These are phyloP conservation scores for Tetrao urogallus DNA, from an alignment of 2,113 vertebrate species.

Conservation along the genomic window DNA sequence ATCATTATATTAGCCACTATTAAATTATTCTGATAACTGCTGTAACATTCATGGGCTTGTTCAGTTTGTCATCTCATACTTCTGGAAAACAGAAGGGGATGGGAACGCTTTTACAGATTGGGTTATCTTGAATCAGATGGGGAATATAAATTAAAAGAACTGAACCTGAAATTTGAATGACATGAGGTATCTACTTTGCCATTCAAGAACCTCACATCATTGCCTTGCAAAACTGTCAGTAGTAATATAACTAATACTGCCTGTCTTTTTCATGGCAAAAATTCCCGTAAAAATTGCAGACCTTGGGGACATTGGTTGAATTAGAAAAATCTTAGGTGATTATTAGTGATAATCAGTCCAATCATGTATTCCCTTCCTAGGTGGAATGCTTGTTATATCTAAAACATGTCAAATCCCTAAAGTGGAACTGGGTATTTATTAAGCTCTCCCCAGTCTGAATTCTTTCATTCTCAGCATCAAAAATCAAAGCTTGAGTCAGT, in stretches of 20 bases:
- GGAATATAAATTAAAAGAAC: background rate
- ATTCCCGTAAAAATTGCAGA: background rate
- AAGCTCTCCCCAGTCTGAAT: background rate
- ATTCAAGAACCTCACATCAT: background rate
- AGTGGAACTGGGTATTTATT: background rate
- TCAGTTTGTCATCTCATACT: background rate
- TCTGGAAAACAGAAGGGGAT: background rate
- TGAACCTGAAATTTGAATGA: background rate
- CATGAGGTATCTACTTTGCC: background rate
- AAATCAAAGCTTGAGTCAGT: background rate
- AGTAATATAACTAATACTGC: background rate
- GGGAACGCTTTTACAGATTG: background rate
- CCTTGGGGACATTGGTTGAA: background rate
- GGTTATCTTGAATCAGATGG: background rate
- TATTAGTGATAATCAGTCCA: background rate
- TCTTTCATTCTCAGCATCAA: background rate
- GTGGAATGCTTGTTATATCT: background rate
- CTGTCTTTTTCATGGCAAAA: background rate
- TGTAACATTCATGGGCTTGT: background rate
- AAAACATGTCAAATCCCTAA: background rate
- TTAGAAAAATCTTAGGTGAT: background rate
- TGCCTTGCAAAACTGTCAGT: background rate
- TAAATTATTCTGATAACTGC: background rate
- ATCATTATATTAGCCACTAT: background rate
- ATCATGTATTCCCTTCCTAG: background rate